Conservation (phyloP, 2,888 invertebrate species). For the Lissocephala sabroskyi region DNA sequence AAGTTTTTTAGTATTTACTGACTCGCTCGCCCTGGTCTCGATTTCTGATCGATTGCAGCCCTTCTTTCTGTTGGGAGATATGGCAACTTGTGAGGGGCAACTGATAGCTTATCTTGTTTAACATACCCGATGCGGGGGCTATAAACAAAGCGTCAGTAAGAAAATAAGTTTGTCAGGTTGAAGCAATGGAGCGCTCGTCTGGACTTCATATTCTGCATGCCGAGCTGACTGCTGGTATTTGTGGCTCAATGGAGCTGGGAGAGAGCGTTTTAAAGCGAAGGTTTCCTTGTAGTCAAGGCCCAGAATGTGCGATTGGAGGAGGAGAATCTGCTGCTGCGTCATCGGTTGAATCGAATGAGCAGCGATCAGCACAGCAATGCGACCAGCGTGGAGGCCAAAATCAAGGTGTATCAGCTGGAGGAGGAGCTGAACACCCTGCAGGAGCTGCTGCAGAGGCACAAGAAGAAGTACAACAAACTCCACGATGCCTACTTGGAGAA, state of each 20-base stretch:
- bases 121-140: neutral
- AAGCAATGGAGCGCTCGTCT: conserved; percentile 39
- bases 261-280: neutral
- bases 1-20: no score
- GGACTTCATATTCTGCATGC: conserved; percentile 40
- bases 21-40: no score
- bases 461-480: conserved; percentile 66
- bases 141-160: neutral
- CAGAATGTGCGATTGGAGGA: conserved; percentile 53
- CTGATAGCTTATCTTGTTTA: neutral
- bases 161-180: neutral
- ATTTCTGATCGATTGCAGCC: no score
- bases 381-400: conserved; percentile 55
- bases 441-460: conserved; percentile 58
- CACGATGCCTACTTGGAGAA: conserved; percentile 64
- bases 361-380: conserved; percentile 44
- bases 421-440: conserved; percentile 62
- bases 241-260: conserved; percentile 6
- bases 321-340: conserved; percentile 57
- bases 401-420: conserved; percentile 53
- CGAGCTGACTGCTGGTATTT: conserved; percentile 53
- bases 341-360: conserved; percentile 45
- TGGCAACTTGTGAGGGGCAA: no score
- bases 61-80: no score
- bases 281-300: conserved; percentile 44